Evolutionary conservation across 2,797 vertebrate species (phyloP), one percentile per base, ranked within the genome.

Genomic region (Hippocampus kuda): DNA sequence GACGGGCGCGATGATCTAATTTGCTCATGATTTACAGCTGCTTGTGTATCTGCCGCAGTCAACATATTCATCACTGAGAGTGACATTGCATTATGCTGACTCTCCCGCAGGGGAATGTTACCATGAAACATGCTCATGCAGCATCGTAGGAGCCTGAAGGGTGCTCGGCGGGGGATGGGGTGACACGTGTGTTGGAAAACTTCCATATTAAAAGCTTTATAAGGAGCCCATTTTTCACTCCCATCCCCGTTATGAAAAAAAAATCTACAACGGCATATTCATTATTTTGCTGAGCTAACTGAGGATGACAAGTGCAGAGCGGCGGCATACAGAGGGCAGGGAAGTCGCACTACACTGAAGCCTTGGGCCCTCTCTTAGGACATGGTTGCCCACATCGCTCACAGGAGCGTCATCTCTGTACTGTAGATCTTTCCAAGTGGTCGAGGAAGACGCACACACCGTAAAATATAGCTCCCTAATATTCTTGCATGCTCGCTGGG

Each of bases 221-320:
- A 83, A 82, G 76, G 76, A 86, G 76, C 81, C 74, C 81, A 88
- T 86, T 87, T 85, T 81, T 81, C 72, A 63, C 78, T 75, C 81
- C 83, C 70, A 74, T 72, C 77, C 74, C 81, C 78, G 81, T 85
- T 86, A 89, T 90, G 88, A 90, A 90, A 90, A 38, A 5, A 38
- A 38, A 88, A 88, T 89, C 85, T 82, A 90, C 82, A 85, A 81
- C 68, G 66, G 87, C 85, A 81, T 89, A 88, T 87, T 90, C 85
- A 87, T 91, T 86, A 86, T 87, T 86, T 72, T 82, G 83, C 74
- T 88, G 85, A 86, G 75, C 85, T 90, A 88, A 92, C 75, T 82
- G 81, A 84, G 81, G 87, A 83, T 90, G 91, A 90, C 90, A 91
- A 84, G 85, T 71, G 64, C 73, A 81, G 86, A 84, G 83, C 85